Percentiles rank a stretch among this genome's conserved stretches.
Evolutionary conservation across 1,140 invertebrate species (phyloP).

Genomic region (honey bee (Apis mellifera)): Amel_HAv3.1 CM009931.2:22233001-22233500

Average conservation of each 20-base stretch:
- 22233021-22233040: conserved; percentile 22
- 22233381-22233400: conserved; percentile 41
- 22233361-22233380: neutral
- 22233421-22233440: neutral
- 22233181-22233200: conserved; percentile 51
- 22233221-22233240: conserved; percentile 76
- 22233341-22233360: neutral
- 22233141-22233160: neutral
- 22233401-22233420: neutral
- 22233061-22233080: neutral
- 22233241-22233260: conserved; percentile 61
- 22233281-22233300: conserved; percentile 38
- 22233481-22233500: conserved; percentile 82
- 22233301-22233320: conserved; percentile 43
- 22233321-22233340: conserved; percentile 31
- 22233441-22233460: conserved; percentile 68
- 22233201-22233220: conserved; percentile 72
- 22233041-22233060: neutral
- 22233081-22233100: neutral
- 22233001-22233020: neutral
- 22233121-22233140: conserved; percentile 41
- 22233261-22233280: conserved; percentile 69
- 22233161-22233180: conserved; percentile 39
- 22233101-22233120: conserved; percentile 26
- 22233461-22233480: conserved; percentile 79